Conservation (phyloP, 2,113 vertebrate species). For the Engraulis encrasicolus region DNA sequence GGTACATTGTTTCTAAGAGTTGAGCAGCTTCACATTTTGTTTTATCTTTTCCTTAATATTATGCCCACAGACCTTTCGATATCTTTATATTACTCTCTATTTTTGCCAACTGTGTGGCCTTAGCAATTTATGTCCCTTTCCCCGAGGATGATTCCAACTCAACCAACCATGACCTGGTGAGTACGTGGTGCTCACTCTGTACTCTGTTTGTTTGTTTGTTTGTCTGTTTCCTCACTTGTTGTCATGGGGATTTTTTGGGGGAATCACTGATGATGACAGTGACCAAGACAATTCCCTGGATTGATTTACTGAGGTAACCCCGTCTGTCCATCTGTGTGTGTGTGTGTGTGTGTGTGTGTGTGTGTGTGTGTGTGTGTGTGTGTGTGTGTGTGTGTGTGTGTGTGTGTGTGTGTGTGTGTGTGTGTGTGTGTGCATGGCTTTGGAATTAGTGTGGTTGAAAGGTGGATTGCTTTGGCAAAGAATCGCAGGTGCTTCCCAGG, state of each 20-base stretch:
- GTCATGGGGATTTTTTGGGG: neutral
- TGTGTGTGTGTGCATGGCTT: neutral
- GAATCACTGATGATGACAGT: conserved; percentile 7
- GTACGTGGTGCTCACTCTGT: conserved; percentile 58
- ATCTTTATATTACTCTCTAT: conserved; percentile 99
- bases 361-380: neutral
- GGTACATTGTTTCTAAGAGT: neutral
- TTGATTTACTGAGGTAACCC: conserved; percentile 17
- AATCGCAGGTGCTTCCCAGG: conserved; percentile 41
- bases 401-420: neutral
- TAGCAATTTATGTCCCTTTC: conserved; percentile 99
- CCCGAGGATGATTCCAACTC: conserved; percentile 99
- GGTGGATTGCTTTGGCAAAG: conserved; percentile 44
- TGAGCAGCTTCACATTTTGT: neutral
- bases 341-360: neutral
- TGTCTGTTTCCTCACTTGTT: too few species aligned
- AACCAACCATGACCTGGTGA: conserved; percentile 99
- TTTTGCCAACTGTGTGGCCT: conserved; percentile 99
- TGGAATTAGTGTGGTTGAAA: neutral
- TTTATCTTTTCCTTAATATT: conserved; percentile 78
- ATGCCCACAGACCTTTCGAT: conserved; percentile 93
- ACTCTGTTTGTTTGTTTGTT: neutral
- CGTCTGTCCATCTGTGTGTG: neutral
- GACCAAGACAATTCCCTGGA: neutral
- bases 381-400: neutral